Conservation (phyloP, 2,113 vertebrate species). For the Psammodynastes pulverulentus region DNA sequence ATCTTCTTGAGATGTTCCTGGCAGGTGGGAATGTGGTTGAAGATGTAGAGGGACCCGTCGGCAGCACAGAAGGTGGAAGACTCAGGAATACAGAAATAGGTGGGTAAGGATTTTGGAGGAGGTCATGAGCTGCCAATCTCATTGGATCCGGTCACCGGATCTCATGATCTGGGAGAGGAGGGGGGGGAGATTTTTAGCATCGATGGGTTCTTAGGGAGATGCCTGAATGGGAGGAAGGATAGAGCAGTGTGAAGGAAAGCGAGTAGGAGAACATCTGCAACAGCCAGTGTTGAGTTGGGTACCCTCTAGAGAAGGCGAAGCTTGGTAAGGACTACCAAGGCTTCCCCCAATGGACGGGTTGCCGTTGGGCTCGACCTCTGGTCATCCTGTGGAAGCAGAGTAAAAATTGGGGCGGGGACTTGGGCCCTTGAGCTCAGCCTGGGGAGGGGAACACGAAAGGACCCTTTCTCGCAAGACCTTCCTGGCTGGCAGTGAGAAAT, state of each 20-base stretch:
- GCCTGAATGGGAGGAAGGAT: not conserved
- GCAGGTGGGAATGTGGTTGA: not conserved
- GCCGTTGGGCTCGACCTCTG: not conserved
- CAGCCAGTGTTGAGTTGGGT: not conserved
- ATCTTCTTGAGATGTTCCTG: not conserved
- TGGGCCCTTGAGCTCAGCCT: not conserved
- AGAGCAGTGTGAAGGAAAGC: not conserved
- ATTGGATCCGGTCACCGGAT: not conserved
- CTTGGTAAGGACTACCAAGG: not conserved
- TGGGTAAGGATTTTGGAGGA: too few species aligned
- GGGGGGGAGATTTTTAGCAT: not conserved
- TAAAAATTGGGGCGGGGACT: not conserved
- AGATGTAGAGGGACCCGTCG: not conserved
- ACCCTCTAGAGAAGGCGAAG: not conserved
- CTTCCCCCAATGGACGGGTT: not conserved
- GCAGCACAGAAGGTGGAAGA: constrained; percentile 19
- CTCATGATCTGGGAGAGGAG: not conserved
- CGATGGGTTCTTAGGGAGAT: too few species aligned
- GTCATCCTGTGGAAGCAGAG: not conserved
- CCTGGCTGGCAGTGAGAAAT: constrained; percentile 1
- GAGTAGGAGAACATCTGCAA: not conserved
- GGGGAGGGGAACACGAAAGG: not conserved
- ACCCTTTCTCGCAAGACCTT: not conserved
- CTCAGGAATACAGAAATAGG: not conserved
- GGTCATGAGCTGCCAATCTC: not conserved